Percentiles rank a stretch among this genome's conserved stretches.
These are phyloP conservation scores for Drosophila pseudotalamancana DNA, from an alignment of 2,888 invertebrate species.

Conservation along the genomic window DNA sequence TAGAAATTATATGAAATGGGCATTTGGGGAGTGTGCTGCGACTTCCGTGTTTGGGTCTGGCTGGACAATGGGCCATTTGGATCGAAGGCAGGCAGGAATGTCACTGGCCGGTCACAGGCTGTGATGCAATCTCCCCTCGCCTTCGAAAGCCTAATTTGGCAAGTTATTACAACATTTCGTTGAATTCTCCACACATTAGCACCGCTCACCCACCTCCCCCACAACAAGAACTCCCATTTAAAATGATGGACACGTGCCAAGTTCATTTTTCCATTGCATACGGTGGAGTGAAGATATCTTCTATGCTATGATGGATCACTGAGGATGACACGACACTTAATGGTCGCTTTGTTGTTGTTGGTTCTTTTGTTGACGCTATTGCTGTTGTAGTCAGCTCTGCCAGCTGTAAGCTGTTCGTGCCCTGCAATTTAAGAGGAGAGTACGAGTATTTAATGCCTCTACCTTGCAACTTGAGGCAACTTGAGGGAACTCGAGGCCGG, in stretches of 20 bases:
- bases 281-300: slow-evolving; percentile 37
- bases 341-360: slow-evolving; percentile 48
- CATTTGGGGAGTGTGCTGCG: slow-evolving; percentile 72
- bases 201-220: slow-evolving; percentile 45
- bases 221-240: slow-evolving; percentile 42
- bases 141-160: slow-evolving; percentile 59
- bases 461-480: slow-evolving; percentile 23
- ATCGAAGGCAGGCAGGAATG: slow-evolving; percentile 23
- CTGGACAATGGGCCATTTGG: slow-evolving; percentile 69
- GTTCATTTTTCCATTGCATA: slow-evolving; percentile 52
- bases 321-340: slow-evolving; percentile 77
- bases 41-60: slow-evolving; percentile 68
- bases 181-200: slow-evolving; percentile 47
- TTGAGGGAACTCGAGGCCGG: slow-evolving; percentile 53
- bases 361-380: slow-evolving; percentile 28
- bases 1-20: slow-evolving; percentile 77
- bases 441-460: slow-evolving; percentile 66
- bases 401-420: slow-evolving; percentile 68
- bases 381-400: slow-evolving; percentile 30
- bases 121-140: slow-evolving; percentile 55
- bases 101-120: slow-evolving; percentile 18
- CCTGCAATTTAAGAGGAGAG: slow-evolving; percentile 73
- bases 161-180: slow-evolving; percentile 61
- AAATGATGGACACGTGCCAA: slow-evolving; percentile 73
- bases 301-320: slow-evolving; percentile 70